These are phyloP conservation scores for Archegozetes longisetosus DNA, from an alignment of 1,140 invertebrate genomes.

Conservation along the genomic window DNA sequence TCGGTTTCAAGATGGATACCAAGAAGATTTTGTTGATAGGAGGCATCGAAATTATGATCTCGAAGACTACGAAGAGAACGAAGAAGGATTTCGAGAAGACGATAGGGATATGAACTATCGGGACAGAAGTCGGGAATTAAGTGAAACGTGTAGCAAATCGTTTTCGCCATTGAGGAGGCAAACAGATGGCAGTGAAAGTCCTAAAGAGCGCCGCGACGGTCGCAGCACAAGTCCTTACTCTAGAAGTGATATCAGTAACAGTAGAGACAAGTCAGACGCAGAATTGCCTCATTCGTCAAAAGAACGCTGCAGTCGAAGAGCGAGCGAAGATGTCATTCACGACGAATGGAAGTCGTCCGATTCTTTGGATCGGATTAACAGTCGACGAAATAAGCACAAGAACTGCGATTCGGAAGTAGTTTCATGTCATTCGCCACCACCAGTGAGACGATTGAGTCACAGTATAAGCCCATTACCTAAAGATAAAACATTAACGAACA, in stretches of 20 bases:
- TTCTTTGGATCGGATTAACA: not conserved
- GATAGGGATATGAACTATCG: conserved; percentile 7
- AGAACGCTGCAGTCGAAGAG: not conserved
- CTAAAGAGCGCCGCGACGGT: not conserved
- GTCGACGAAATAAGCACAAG: not conserved
- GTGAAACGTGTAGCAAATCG: not conserved
- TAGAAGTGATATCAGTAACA: not conserved
- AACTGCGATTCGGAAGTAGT: not conserved
- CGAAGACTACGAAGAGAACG: not conserved
- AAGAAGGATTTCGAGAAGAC: not conserved
- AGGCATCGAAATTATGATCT: conserved; percentile 10
- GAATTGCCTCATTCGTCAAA: too few species aligned
- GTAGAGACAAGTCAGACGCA: not conserved
- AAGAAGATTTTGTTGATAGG: conserved; percentile 5
- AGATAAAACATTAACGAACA: not conserved
- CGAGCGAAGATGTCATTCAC: not conserved
- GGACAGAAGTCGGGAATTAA: conserved; percentile 11
- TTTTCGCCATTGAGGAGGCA: not conserved
- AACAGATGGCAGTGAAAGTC: not conserved
- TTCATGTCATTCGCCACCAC: not conserved
- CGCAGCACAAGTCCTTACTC: not conserved
- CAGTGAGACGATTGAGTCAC: not conserved
- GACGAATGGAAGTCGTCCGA: not conserved
- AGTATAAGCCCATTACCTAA: conserved; percentile 2
- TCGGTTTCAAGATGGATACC: not conserved